Base-by-base conservation (phyloP, 2,113 vertebrate species). In the Tamias sibiricus region DNA sequence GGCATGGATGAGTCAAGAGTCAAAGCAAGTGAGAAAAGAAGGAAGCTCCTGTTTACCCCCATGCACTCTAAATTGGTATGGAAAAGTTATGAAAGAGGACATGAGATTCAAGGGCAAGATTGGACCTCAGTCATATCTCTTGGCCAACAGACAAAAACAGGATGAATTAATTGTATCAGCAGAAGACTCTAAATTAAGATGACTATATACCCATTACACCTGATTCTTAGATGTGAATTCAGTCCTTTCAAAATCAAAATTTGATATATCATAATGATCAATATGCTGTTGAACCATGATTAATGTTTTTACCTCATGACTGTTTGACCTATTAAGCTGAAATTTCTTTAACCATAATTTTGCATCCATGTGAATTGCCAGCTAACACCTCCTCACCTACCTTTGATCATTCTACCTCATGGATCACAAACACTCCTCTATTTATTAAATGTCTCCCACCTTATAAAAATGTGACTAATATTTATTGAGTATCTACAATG, bases 401-500 rank as follows among this genome's bases (percentile, higher is more conserved):
- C 19, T 83, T 71, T 24, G 84, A 91, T 74, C 44, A 83, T 88
- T 87, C 37, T 79, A 64, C 40, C 77, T 49, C 37, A 62, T 17
- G 62, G 54, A 74, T 88, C 37, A 79, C 5, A 80, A 80, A 59
- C 8, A 91, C 14, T 80, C 79, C 71, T 37, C 40, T 74, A 11
- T 91, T 80, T n/a, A 74, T 66, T 37, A 83, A 83, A 6, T 12
- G 28, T 82, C 9, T 64, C 22, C 28, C 28, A 11, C 24, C 19
- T 44, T 79, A 72, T 74, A n/a, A 66, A 91, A 95, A 72, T 49
- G 72, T 37, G 87, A 57, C 35, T 74, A 87, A 47, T 91, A 90
- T 69, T 89, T 92, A 77, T n/a, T 69, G 32, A 37, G 35, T 37
- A 71, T 37, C 59, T 64, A 76, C 30, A 87, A 30, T 59, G 20